A percentile compares a stretch with the other conserved stretches of the same genome.
Conservation (phyloP, 2,888 invertebrate species). For the Pseudanteris insignis region DNA sequence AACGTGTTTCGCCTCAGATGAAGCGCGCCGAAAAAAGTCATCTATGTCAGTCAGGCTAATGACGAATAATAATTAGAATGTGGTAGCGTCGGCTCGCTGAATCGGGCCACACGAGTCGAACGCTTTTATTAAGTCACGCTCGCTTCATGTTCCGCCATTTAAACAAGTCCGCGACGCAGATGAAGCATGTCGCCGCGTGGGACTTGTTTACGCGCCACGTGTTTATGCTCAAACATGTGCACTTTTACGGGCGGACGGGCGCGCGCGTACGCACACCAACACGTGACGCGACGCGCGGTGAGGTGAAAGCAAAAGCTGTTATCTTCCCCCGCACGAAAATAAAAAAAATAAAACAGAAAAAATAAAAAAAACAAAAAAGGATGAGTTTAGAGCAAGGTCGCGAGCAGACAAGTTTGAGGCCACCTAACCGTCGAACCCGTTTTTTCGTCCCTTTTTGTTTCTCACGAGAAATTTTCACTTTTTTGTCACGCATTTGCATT, state of each 20-base stretch:
- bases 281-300: constrained; percentile 24
- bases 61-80: constrained; percentile 9
- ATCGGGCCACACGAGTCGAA: constrained; percentile 9
- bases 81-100: constrained; percentile 3
- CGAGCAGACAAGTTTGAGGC: too few relatives aligned
- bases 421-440: background rate
- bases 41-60: constrained; percentile 11
- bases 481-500: background rate
- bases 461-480: too few relatives aligned
- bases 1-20: too few relatives aligned
- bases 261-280: background rate
- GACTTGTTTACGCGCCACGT: constrained; percentile 30
- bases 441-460: background rate
- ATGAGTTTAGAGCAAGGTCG: too few relatives aligned
- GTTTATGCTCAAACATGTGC: constrained; percentile 17
- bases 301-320: constrained; percentile 37
- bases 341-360: too few relatives aligned
- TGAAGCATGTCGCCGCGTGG: constrained; percentile 29
- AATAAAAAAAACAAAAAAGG: too few relatives aligned
- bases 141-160: background rate
- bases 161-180: constrained; percentile 6
- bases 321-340: constrained; percentile 6
- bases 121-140: background rate
- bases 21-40: constrained; percentile 3
- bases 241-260: constrained; percentile 1